Conservation (phyloP, 2,888 invertebrate species). For the Drosophila yooni region DNA sequence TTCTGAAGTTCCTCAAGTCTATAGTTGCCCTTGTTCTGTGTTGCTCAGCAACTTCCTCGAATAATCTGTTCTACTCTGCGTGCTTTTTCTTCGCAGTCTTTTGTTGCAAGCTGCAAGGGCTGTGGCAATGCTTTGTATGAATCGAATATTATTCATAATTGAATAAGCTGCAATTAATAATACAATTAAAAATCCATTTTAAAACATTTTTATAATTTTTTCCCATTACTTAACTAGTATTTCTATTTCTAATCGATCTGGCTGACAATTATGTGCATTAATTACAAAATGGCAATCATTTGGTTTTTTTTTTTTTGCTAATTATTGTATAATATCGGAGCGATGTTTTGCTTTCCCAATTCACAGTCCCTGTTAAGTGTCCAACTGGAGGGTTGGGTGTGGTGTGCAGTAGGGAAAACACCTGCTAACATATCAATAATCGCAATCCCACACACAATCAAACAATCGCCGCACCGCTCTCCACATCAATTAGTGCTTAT, state of each 20-base stretch:
- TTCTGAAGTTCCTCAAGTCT: conserved; percentile 30
- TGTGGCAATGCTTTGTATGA: conserved; percentile 44
- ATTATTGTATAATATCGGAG: conserved; percentile 67
- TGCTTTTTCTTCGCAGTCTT: conserved; percentile 16
- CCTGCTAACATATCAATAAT: conserved; percentile 2
- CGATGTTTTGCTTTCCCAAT: conserved; percentile 75
- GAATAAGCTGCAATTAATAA: conserved; percentile 79
- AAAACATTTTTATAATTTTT: conserved; percentile 69
- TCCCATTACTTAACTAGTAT: conserved; percentile 48
- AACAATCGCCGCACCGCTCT: neutral
- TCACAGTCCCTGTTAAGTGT: conserved; percentile 10
- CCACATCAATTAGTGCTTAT: conserved; percentile 46
- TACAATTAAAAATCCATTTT: conserved; percentile 76
- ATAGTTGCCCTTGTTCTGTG: conserved; percentile 39
- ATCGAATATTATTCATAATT: conserved; percentile 76
- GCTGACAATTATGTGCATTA: conserved; percentile 76
- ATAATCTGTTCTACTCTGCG: conserved; percentile 39
- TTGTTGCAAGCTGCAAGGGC: conserved; percentile 28
- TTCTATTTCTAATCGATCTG: conserved; percentile 60
- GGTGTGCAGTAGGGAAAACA: neutral
- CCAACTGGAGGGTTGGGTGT: neutral
- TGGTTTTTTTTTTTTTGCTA: conserved; percentile 55
- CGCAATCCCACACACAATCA: conserved; percentile 14
- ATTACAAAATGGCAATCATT: conserved; percentile 72
- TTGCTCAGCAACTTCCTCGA: conserved; percentile 46